These are phyloP conservation scores for Andrena bucephala DNA, from an alignment of 2,888 invertebrate genomes.

Conservation along the genomic window DNA sequence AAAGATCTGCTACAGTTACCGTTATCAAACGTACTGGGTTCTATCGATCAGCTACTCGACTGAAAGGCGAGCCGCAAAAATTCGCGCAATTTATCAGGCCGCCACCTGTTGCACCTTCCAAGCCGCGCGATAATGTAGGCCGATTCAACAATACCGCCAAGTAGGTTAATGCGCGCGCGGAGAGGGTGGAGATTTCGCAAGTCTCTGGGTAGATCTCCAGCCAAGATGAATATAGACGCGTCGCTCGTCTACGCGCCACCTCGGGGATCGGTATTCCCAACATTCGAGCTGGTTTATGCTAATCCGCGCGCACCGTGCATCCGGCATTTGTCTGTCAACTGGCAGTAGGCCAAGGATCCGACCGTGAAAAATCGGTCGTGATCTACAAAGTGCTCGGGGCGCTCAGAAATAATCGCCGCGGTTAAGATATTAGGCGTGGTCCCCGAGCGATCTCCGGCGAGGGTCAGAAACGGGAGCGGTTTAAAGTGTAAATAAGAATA, in stretches of 20 bases:
- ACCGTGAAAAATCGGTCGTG: conserved; percentile 56
- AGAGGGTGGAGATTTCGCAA: conserved; percentile 44
- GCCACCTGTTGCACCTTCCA: conserved; percentile 37
- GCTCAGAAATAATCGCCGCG: conserved; percentile 21
- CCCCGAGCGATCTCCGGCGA: not conserved
- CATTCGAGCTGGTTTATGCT: not conserved
- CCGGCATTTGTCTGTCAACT: conserved; percentile 26
- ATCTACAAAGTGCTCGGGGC: conserved; percentile 30
- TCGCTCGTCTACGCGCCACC: conserved; percentile 1
- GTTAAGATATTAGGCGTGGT: conserved; percentile 14
- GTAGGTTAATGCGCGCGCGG: conserved; percentile 53
- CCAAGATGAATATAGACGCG: not conserved
- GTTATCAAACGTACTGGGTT: not conserved
- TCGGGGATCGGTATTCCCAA: conserved; percentile 10
- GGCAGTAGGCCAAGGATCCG: conserved; percentile 69
- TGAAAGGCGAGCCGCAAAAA: not conserved
- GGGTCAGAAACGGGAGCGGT: not conserved
- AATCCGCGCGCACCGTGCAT: conserved; percentile 17
- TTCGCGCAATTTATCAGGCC: conserved; percentile 14
- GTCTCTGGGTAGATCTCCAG: not conserved
- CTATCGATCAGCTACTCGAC: not conserved
- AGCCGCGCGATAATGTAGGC: not conserved
- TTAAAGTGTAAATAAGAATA: not conserved
- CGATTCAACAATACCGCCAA: conserved; percentile 36
- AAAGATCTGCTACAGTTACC: not conserved